Evolutionary conservation across 2,888 invertebrate genomes (phyloP), one percentile per base, ranked within the genome.

Genomic region (Linnaemya tessellans): DNA sequence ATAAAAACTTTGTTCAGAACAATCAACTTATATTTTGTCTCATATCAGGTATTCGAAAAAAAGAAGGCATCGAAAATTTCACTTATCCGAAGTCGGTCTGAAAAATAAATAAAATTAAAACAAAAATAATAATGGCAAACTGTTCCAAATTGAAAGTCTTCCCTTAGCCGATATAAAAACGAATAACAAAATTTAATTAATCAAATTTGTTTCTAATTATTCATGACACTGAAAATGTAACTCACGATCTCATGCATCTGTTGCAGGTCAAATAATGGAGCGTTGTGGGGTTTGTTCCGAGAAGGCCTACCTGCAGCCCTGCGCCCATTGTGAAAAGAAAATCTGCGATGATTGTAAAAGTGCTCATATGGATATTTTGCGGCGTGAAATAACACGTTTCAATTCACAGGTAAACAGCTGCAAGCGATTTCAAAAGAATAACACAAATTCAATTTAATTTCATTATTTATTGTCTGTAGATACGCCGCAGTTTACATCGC

Each of bases 291-390:
- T 98, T 64, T 97, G 98, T 93, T 97, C 97, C 77, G 97, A 98
- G 93, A 97, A 98, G 93, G 96, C 97, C 80, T 97, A 97, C 91
- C 96, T 97, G 89, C 95, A 95, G 80, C 94, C 95, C 67, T 99
- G 99, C 93, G 96, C 97, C 35, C 99, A 99, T 93, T 99, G 99
- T 93, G 98, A 99, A 90, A 98, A 98, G 91, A 97, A 98, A 93
- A 96, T 99, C 87, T 99, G 99, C 93, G 96, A 97, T 88, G 98
- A 98, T 91, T 99, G 99, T 93, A 98, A 98, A 93, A 96, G 96
- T 80, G 97, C 98, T 15, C 99, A 99, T 92, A 97, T 98, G 96
- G 98, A 99, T 92, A 98, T 98, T 88, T 93, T 99, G 83, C 95
- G 98, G 88, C 95, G 98, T 82, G 98, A 98, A 94, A 97, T 98